phyloP scores from a whole-genome alignment of 2,113 vertebrate species.

The Mesitornis unicolor region DNA sequence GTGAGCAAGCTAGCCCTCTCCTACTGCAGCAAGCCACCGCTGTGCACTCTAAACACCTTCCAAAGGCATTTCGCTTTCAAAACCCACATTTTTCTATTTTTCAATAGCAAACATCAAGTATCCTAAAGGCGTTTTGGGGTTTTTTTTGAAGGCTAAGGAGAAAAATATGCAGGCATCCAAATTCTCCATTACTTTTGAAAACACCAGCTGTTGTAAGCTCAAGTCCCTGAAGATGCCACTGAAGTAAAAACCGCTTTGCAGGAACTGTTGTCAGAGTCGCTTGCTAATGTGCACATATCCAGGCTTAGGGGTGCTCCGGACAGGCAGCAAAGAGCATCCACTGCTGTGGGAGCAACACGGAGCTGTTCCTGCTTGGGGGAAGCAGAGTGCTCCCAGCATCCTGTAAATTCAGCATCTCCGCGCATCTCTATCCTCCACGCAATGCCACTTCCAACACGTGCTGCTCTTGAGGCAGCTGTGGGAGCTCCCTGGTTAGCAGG shows the following conservation, averaged over 20 bases:
- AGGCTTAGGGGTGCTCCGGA: background rate
- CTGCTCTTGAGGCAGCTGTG: background rate
- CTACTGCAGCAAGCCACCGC: background rate
- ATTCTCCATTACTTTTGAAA: background rate
- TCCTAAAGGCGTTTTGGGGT: background rate
- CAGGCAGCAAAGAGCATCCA: background rate
- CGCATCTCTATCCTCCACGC: background rate
- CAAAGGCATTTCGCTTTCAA: background rate
- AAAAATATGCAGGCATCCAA: background rate
- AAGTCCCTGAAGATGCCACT: background rate
- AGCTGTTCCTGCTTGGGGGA: background rate
- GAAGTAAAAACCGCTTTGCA: background rate
- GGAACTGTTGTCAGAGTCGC: background rate
- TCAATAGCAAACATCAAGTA: background rate
- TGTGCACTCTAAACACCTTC: background rate
- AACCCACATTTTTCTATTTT: background rate
- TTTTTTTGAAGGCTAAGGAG: background rate
- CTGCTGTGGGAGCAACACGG: accelerated
- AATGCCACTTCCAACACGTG: background rate
- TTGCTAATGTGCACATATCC: accelerated
- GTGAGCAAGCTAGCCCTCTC: background rate
- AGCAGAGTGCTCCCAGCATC: accelerated
- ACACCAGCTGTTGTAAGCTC: background rate
- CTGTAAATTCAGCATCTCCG: background rate
- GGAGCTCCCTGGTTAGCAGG: background rate